Conservation (phyloP, 2,113 vertebrate genomes). For the Hemichromis elongatus region DNA sequence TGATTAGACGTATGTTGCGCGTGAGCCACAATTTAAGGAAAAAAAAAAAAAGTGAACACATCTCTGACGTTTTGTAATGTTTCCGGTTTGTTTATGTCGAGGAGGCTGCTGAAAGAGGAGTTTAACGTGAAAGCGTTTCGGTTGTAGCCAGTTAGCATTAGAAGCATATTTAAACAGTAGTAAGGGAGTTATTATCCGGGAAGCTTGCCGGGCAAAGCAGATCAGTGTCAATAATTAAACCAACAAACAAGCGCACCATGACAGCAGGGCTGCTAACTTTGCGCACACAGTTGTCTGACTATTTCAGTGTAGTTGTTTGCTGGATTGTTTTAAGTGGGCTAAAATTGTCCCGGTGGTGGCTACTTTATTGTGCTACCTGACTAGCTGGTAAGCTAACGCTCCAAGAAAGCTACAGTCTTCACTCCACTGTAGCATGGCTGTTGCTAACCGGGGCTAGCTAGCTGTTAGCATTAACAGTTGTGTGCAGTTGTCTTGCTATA, state of each 20-base stretch:
- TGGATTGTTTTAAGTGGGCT: not conserved
- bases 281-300: not conserved
- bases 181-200: not conserved
- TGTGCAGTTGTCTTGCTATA: not conserved
- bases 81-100: not conserved
- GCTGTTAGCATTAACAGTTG: not conserved
- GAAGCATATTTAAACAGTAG: not conserved
- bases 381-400: not conserved
- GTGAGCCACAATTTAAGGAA: not conserved
- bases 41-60: not conserved
- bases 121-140: accelerated
- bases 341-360: not conserved
- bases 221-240: not conserved
- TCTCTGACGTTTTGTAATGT: not conserved
- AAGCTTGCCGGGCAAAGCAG: not conserved
- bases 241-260: not conserved
- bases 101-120: no score
- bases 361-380: not conserved
- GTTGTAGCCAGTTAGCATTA: not conserved
- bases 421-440: not conserved
- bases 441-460: not conserved
- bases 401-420: not conserved
- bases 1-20: not conserved
- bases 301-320: not conserved
- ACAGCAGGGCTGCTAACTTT: not conserved